A percentile compares a stretch with the other conserved stretches of the same genome.
phyloP scores from a whole-genome alignment of 1,140 invertebrate genomes.

The Dendrolimus punctatus region DNA sequence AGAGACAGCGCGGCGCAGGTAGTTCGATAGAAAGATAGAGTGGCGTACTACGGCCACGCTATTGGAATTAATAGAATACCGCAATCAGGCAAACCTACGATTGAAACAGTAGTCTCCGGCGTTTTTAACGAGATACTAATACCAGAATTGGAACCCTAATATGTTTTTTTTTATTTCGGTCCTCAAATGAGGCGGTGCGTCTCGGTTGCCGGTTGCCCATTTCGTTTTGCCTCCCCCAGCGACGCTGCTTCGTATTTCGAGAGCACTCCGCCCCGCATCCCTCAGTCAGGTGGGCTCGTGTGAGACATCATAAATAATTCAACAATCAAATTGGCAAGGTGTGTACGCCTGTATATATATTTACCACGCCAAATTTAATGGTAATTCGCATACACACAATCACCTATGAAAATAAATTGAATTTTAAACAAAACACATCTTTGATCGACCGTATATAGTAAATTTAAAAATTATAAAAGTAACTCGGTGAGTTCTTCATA shows the following conservation, averaged over 20 bases:
- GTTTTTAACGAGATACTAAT: no score
- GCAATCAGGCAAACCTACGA: no score
- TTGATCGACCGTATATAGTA: no score
- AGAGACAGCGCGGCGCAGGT: no score
- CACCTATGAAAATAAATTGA: conserved; percentile 14
- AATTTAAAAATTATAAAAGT: no score
- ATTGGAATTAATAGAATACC: no score
- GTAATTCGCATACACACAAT: conserved; percentile 47
- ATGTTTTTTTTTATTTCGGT: conserved; percentile 42
- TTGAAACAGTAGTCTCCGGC: no score
- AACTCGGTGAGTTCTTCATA: no score
- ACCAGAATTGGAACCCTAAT: conserved; percentile 8
- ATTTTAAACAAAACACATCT: conserved; percentile 2
- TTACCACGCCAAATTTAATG: conserved; percentile 51
- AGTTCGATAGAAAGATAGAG: no score
- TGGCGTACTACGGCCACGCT: no score
- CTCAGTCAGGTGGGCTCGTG: conserved; percentile 38
- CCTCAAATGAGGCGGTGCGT: conserved; percentile 30
- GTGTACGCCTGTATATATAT: conserved; percentile 63
- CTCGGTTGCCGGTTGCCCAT: conserved; percentile 30
- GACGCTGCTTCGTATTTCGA: conserved; percentile 46
- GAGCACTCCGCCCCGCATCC: conserved; percentile 35
- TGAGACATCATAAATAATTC: conserved; percentile 68
- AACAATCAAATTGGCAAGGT: conserved; percentile 66
- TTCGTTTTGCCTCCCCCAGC: conserved; percentile 42